These are phyloP conservation scores for Xanthorhoe spadicearia DNA, from an alignment of 2,888 invertebrate genomes.

Conservation along the genomic window DNA sequence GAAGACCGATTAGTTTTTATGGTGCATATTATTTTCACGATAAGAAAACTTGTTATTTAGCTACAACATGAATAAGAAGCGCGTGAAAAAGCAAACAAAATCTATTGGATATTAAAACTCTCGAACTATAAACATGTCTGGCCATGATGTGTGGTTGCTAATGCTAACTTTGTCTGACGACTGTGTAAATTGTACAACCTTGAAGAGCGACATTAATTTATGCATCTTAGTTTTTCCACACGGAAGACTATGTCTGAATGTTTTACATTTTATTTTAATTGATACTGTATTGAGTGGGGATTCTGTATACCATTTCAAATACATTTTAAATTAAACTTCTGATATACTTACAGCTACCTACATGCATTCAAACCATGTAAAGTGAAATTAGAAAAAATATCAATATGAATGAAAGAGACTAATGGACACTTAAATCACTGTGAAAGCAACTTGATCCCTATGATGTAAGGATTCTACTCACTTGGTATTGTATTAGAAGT, in stretches of 20 bases:
- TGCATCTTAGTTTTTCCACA: constrained; percentile 17
- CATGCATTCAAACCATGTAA: no score
- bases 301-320: no score
- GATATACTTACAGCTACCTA: no score
- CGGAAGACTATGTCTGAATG: constrained; percentile 10
- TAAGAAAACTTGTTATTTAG: neutral
- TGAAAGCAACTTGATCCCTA: no score
- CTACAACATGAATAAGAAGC: neutral
- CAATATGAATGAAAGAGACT: no score
- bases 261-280: neutral
- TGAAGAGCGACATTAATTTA: constrained; percentile 24
- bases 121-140: constrained; percentile 9
- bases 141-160: constrained; percentile 8
- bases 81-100: neutral
- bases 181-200: constrained; percentile 16
- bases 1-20: neutral
- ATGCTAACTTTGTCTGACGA: constrained; percentile 15
- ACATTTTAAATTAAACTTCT: no score
- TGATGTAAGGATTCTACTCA: no score
- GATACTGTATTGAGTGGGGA: no score
- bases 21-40: neutral
- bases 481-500: no score
- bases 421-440: no score
- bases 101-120: no score
- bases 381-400: no score